Percentiles rank a stretch among this genome's conserved stretches.
phyloP scores from a whole-genome alignment of 2,797 vertebrate genomes.

The Myripristis jacobus region DNA sequence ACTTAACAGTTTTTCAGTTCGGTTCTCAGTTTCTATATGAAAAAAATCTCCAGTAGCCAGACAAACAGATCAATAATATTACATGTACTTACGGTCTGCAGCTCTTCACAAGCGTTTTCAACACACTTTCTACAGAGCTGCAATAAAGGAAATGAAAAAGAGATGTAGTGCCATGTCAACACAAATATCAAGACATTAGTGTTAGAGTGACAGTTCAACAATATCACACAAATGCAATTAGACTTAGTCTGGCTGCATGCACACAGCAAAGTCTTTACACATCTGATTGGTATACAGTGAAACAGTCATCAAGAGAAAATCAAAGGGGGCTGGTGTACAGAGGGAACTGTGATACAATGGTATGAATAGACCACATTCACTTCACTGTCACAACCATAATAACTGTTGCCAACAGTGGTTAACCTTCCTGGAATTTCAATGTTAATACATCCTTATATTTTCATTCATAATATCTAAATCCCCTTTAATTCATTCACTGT shows the following conservation, averaged over 20 bases:
- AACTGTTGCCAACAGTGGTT: not conserved
- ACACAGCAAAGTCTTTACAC: conserved; percentile 66
- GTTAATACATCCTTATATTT: conserved; percentile 5
- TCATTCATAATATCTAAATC: not conserved
- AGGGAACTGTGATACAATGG: conserved; percentile 9
- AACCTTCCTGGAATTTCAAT: conserved; percentile 12
- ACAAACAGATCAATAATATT: not conserved
- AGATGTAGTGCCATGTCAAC: conserved; percentile 26
- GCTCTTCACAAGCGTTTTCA: conserved; percentile 96
- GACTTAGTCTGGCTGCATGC: conserved; percentile 75
- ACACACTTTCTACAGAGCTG: conserved; percentile 94
- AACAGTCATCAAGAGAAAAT: conserved; percentile 20
- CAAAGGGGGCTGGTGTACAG: conserved; percentile 16
- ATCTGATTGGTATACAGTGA: conserved; percentile 34
- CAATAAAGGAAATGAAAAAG: conserved; percentile 33
- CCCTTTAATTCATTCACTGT: conserved; percentile 1
- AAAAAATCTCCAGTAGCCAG: not conserved
- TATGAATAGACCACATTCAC: not conserved
- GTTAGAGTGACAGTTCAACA: conserved; percentile 59
- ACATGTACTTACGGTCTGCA: conserved; percentile 94
- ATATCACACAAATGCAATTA: conserved; percentile 76
- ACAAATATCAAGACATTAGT: conserved; percentile 24
- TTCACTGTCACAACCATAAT: not conserved
- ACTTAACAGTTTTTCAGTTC: not conserved
- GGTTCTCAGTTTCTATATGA: too few relatives aligned